A percentile compares a stretch with the other conserved stretches of the same genome.
These are phyloP conservation scores for Mesoligia furuncula DNA, from an alignment of 2,888 invertebrate genomes.

Conservation along the genomic window DNA sequence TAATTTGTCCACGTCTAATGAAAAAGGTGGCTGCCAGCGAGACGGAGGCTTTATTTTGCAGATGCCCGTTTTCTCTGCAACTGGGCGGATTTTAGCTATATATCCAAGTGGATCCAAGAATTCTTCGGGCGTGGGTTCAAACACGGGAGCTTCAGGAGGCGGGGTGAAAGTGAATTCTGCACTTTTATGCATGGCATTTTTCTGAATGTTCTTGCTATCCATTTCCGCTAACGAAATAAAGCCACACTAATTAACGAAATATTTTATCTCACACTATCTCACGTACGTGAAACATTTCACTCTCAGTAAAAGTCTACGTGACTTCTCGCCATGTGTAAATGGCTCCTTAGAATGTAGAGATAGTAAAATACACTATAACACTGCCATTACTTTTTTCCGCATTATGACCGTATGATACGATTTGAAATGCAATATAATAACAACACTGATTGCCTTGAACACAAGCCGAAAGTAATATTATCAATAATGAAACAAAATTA, in stretches of 20 bases:
- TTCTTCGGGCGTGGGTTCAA: conserved; percentile 93
- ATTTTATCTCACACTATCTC: conserved; percentile 56
- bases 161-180: conserved; percentile 88
- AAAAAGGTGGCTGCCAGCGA: conserved; percentile 95
- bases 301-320: conserved; percentile 83
- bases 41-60: conserved; percentile 94
- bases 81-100: conserved; percentile 93
- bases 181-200: conserved; percentile 89
- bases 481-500: conserved; percentile 49
- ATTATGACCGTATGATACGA: conserved; percentile 24
- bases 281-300: conserved; percentile 66
- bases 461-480: conserved; percentile 40
- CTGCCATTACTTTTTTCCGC: conserved; percentile 56
- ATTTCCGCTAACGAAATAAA: conserved; percentile 67
- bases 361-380: conserved; percentile 62
- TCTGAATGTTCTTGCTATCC: conserved; percentile 88
- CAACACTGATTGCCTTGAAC: conserved; percentile 44
- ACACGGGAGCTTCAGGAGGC: conserved; percentile 93
- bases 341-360: conserved; percentile 80
- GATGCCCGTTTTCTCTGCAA: conserved; percentile 93
- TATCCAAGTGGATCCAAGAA: conserved; percentile 94
- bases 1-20: conserved; percentile 92
- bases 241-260: conserved; percentile 47
- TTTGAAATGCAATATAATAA: conserved; percentile 38
- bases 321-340: conserved; percentile 89